Base-by-base conservation (phyloP, 2,888 invertebrate species). In the Aquatica leii region DNA sequence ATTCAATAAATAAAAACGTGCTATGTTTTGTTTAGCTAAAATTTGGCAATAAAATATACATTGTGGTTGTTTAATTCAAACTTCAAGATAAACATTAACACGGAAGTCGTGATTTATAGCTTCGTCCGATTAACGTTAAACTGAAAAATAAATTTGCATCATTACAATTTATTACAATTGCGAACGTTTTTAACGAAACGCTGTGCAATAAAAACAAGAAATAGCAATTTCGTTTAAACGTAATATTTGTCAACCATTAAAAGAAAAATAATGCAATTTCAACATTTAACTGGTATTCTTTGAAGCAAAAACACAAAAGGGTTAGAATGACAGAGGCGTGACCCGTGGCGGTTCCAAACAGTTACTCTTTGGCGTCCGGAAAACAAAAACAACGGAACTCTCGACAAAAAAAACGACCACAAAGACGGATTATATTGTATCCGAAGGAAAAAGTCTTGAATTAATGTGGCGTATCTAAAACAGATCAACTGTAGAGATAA, bases 401-500 rank as follows among this genome's bases (percentile, higher is more conserved):
- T 63, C 54, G 61, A 59, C 59, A 67, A 66, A 71, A n/a, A 67
- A 69, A 69, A 69, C 62, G 59, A 64, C 65, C 60, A 63, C 61
- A 67, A 71, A 73, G 71, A 73, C 69, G 70, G 71, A 73, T 73
- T 72, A 70, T 73, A 73, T 74, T 71, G 55, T 69, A 69, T 66
- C 69, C 66, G 70, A 69, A 69, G 70, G 72, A 76, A 76, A 77
- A 75, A 73, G 75, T 77, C 76, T 67, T 69, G 74, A 76, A 77
- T 77, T 77, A 77, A 77, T 77, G 77, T 74, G 75, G 73, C 75
- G 77, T 74, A 76, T 77, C 76, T 75, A 75, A 75, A 74, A 74
- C 74, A 74, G 69, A 69, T 69, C 71, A 73, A 73, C 75, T 72
- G 52, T 53, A 52, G 73, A 70, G 77, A 75, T 75, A 75, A 62